phyloP scores from a whole-genome alignment of 2,113 vertebrate genomes.

The Rattus rattus region DNA sequence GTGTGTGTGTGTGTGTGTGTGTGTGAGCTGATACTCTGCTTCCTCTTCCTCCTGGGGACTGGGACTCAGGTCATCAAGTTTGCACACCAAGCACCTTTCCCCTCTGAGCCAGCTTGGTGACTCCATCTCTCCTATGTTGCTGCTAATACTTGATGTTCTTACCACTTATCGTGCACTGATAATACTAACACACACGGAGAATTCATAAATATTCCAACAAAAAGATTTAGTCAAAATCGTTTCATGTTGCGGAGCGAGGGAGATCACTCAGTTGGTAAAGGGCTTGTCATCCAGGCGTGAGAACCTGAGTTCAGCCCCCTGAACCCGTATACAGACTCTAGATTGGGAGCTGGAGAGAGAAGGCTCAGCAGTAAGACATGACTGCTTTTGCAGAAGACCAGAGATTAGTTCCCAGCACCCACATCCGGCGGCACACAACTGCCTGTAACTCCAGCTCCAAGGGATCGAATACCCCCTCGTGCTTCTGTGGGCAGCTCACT shows the following conservation, averaged over 20 bases:
- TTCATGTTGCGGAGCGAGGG: too few relatives aligned
- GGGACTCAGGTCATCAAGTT: background rate
- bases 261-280: background rate
- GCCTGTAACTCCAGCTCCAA: background rate
- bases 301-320: background rate
- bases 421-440: background rate
- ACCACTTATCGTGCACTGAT: constrained; percentile 3
- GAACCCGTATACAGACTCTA: background rate
- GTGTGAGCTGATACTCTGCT: too few relatives aligned
- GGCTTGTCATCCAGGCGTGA: background rate
- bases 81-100: background rate
- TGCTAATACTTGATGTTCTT: constrained; percentile 30
- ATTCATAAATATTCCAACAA: constrained; percentile 49
- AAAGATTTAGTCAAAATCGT: background rate
- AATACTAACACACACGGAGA: background rate
- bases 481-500: background rate
- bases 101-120: background rate
- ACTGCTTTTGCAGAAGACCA: background rate
- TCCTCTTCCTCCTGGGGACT: background rate
- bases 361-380: background rate
- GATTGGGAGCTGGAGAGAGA: background rate
- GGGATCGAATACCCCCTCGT: background rate
- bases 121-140: background rate
- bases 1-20: too few relatives aligned
- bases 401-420: background rate